A percentile compares a stretch with the other conserved stretches of the same genome.
Evolutionary conservation across 2,888 invertebrate genomes (phyloP).

Genomic region (Noctua pronuba): DNA sequence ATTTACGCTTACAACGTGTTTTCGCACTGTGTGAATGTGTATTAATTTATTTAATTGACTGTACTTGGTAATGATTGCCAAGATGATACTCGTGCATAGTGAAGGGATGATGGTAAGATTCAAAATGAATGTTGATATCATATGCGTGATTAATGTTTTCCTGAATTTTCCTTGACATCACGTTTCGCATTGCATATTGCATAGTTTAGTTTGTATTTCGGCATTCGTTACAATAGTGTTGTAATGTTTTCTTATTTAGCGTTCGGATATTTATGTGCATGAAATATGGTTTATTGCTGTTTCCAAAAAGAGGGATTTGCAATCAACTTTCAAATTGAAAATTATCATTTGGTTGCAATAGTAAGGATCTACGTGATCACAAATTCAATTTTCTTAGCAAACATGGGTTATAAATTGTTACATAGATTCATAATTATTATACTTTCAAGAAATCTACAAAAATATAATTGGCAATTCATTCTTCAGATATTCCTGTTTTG

Average conservation of each 20-base stretch:
- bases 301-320: neutral
- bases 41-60: constrained; percentile 37
- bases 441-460: neutral
- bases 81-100: neutral
- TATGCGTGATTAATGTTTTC: constrained; percentile 18
- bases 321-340: neutral
- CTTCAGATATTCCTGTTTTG: neutral
- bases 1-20: constrained; percentile 27
- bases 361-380: neutral
- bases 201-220: neutral
- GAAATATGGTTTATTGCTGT: neutral
- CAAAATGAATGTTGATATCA: constrained; percentile 18
- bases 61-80: constrained; percentile 31
- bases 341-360: neutral
- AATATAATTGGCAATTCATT: neutral
- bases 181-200: neutral
- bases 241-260: neutral
- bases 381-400: neutral
- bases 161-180: constrained; percentile 17
- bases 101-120: constrained; percentile 5
- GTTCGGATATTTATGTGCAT: neutral
- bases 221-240: constrained; percentile 8
- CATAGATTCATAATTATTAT: neutral
- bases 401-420: neutral
- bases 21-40: constrained; percentile 18